Evolutionary conservation across 2,113 vertebrate genomes (phyloP).

Genomic region (Hyaena hyaena): DNA sequence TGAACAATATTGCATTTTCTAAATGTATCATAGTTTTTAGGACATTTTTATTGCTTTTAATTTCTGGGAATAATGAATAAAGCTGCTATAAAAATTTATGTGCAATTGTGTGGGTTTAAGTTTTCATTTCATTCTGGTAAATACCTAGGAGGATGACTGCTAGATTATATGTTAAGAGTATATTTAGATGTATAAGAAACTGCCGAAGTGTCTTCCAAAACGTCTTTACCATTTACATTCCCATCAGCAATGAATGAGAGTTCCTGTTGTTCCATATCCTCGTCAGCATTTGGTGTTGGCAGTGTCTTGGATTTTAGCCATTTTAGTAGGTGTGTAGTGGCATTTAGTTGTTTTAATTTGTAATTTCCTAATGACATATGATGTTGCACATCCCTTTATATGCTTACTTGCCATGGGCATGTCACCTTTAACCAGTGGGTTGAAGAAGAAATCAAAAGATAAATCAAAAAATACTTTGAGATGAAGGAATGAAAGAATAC

Average conservation of each 20-base stretch:
- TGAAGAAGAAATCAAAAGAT: neutral
- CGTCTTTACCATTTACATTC: neutral
- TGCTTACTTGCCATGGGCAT: neutral
- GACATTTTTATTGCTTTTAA: neutral
- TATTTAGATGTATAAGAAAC: neutral
- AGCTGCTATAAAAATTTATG: neutral
- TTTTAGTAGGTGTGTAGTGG: neutral
- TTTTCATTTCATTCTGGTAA: conserved; percentile 36
- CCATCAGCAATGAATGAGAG: neutral
- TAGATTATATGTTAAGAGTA: neutral
- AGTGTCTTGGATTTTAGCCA: neutral
- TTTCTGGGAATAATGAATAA: neutral
- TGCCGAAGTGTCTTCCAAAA: neutral
- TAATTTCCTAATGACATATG: neutral
- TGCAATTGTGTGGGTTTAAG: neutral
- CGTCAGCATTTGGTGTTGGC: neutral
- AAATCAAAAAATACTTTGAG: neutral
- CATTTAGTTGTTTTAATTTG: neutral
- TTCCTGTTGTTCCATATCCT: neutral
- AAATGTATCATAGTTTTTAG: neutral
- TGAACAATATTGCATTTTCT: neutral
- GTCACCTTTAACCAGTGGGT: neutral
- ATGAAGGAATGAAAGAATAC: neutral
- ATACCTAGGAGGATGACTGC: neutral
- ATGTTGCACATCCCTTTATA: neutral